A percentile compares a stretch with the other conserved stretches of the same genome.
Evolutionary conservation across 2,797 vertebrate species (phyloP).

Genomic region (Lutra lutra): DNA sequence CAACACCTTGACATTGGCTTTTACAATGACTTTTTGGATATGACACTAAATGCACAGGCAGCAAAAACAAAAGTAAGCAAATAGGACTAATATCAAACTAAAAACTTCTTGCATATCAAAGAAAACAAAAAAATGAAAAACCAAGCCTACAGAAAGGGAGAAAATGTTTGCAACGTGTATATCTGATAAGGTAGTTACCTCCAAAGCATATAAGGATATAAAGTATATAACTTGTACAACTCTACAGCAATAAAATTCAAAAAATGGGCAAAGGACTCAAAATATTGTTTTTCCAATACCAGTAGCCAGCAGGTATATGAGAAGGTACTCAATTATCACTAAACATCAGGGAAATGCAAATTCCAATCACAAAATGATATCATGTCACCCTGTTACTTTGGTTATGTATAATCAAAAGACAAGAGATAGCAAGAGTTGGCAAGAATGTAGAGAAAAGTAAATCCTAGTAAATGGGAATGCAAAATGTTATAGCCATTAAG

Average conservation of each 20-base stretch:
- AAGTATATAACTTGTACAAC: background rate
- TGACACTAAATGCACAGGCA: no score
- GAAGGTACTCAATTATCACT: background rate
- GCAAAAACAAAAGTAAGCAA: no score
- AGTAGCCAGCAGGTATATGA: background rate
- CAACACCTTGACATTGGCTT: no score
- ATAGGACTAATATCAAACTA: no score
- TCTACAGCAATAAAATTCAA: background rate
- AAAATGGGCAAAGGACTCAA: background rate
- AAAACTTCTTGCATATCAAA: no score
- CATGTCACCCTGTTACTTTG: background rate
- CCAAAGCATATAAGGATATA: background rate
- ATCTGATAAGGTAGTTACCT: background rate
- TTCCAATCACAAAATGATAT: background rate
- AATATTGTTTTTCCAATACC: background rate
- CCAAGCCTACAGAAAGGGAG: no score
- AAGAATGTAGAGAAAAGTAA: background rate
- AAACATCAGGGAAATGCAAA: background rate
- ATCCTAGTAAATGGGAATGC: background rate
- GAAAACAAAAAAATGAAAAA: no score
- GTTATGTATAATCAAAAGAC: background rate
- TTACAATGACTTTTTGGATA: no score
- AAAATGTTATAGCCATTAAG: background rate
- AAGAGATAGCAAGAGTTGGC: background rate
- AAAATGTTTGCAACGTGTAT: background rate